phyloP scores from a whole-genome alignment of 2,888 invertebrate genomes.

The Electrophaes corylata region DNA sequence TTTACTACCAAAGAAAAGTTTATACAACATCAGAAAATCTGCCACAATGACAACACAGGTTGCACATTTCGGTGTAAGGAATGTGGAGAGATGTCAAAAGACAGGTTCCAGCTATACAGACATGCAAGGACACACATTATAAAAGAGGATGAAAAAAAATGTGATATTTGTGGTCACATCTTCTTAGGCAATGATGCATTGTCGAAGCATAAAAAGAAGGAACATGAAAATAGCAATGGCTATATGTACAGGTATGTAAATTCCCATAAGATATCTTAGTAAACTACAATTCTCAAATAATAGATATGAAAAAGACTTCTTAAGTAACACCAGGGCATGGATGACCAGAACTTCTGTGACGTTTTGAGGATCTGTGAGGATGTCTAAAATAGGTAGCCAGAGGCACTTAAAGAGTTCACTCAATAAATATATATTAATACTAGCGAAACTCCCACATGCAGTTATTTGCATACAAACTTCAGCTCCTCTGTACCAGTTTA shows the following conservation, averaged over 20 bases:
- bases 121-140: constrained; percentile 71
- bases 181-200: constrained; percentile 62
- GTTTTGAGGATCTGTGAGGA: too few relatives aligned
- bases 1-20: constrained; percentile 61
- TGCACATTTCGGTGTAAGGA: constrained; percentile 70
- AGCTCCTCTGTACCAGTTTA: too few relatives aligned
- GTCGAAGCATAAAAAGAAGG: constrained; percentile 60
- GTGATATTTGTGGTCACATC: constrained; percentile 69
- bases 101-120: constrained; percentile 64
- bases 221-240: constrained; percentile 56
- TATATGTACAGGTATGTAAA: constrained; percentile 58
- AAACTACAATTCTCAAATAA: too few relatives aligned
- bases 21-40: constrained; percentile 61
- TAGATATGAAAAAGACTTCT: too few relatives aligned
- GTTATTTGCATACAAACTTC: too few relatives aligned
- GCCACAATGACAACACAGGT: constrained; percentile 59
- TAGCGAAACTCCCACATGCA: too few relatives aligned
- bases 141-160: constrained; percentile 59
- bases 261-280: too few relatives aligned
- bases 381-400: too few relatives aligned
- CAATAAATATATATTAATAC: too few relatives aligned
- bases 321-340: too few relatives aligned
- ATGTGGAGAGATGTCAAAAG: constrained; percentile 66
- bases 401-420: too few relatives aligned
- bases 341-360: too few relatives aligned